Base-by-base conservation (phyloP, 2,888 invertebrate genomes). In the Microctonus brassicae region DNA sequence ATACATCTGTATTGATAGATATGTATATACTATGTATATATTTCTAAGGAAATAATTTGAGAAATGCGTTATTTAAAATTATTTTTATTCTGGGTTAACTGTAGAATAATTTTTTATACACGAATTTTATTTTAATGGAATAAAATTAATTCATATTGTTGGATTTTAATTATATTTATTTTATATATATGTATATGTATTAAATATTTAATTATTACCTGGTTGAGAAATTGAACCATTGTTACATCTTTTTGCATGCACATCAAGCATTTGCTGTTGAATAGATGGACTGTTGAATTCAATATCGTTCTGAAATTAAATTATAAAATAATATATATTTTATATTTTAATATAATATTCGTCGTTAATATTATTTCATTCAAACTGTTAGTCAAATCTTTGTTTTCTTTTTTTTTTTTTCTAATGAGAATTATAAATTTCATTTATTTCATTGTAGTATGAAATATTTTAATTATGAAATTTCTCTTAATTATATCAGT, bases 261-360 rank as follows among this genome's bases (percentile, higher is more conserved):
- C 64, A 47, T 81, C 77, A 57, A 83, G 79, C 70, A 81, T 82
- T 61, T 76, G 75, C 20, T 80, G 74, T 62, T 86, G 86, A 52
- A 83, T 79, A n/a, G 64, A 76, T 9, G 81, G 81, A 39, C 83
- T 83, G 73, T 80, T 83, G 69, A 82, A 81, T 64, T 82, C 83
- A 33, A 77, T 75, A 70, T 80, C 79, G 67, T 83, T 79, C 82
- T 84, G 77, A 10, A 81, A 80, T 47, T 2, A 17, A 26, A 22
- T 64, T 5, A 52, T n/a, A 26, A 63, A 11, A 24, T 2, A 22
- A 22, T 53, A 53, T 17, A 17, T 20, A 42, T 22, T 55, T 33
- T 11, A 20, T 29, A 64, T 52, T 52, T 22, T 29, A 47, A 11
- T 34, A 22, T 24, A 5, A 29, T 29, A 5, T 5, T 29, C 7